phyloP scores from a whole-genome alignment of 2,113 vertebrate species.

The Willisornis vidua region DNA sequence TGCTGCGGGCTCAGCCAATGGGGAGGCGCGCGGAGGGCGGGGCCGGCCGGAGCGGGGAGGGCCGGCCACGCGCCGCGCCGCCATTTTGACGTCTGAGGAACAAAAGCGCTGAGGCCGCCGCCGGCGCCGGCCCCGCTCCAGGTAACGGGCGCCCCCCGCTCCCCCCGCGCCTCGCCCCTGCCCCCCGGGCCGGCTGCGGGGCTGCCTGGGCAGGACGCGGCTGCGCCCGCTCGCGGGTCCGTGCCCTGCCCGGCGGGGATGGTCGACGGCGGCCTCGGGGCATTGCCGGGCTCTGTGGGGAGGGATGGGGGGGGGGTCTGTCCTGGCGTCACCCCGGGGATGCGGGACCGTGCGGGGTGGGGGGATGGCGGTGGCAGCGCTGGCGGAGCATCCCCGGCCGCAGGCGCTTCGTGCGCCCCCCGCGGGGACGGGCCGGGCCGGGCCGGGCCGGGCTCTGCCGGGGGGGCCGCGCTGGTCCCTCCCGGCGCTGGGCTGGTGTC shows the following conservation, averaged over 20 bases:
- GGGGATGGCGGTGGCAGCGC: no score
- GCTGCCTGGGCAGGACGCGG: no score
- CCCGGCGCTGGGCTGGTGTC: no score
- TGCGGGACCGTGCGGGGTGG: not conserved
- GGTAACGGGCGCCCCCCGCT: conserved; percentile 13
- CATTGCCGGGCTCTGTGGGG: not conserved
- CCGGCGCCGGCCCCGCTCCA: not conserved
- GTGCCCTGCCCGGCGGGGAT: not conserved
- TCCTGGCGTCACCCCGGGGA: no score
- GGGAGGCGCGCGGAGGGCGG: not conserved
- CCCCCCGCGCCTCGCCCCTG: no score
- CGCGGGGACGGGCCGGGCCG: not conserved
- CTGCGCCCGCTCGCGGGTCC: not conserved
- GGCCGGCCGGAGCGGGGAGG: conserved; percentile 24
- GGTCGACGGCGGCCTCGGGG: not conserved
- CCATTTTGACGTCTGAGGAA: conserved; percentile 75
- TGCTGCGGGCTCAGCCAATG: conserved; percentile 53
- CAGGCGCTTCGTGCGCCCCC: not conserved
- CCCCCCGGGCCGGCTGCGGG: not conserved
- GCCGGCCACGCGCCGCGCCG: conserved; percentile 33
- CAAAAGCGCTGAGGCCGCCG: conserved; percentile 69
- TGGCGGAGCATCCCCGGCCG: not conserved
- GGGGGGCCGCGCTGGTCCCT: not conserved
- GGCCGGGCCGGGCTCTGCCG: not conserved
- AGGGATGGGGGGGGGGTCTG: not conserved